Evolutionary conservation across 2,113 vertebrate genomes (phyloP).

Genomic region (Callaeas wilsoni): DNA sequence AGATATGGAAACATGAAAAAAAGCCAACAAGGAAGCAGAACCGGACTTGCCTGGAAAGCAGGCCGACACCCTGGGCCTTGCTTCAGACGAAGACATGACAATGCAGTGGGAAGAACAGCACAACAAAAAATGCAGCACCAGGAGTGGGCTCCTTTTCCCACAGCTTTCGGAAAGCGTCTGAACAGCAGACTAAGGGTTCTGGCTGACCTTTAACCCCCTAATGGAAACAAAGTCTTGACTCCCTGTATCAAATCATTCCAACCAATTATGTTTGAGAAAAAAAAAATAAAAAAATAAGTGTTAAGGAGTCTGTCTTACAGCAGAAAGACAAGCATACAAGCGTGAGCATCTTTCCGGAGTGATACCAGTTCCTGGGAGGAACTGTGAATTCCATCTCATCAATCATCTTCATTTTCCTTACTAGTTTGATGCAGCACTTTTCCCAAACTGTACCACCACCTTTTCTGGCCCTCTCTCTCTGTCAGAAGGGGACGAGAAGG

Average conservation of each 20-base stretch:
- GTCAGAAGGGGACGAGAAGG: too few relatives aligned
- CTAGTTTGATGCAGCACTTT: neutral
- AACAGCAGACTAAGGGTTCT: neutral
- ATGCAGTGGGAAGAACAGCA: neutral
- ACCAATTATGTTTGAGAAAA: rapidly evolving
- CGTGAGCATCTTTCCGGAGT: neutral
- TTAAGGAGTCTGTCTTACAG: neutral
- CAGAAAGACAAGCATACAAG: neutral
- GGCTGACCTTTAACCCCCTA: neutral
- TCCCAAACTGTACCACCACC: neutral
- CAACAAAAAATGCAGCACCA: neutral
- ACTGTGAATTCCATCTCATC: neutral
- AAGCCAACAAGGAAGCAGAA: neutral
- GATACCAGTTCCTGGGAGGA: neutral
- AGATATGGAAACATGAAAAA: neutral
- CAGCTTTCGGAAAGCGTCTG: neutral
- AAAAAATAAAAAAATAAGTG: too few relatives aligned
- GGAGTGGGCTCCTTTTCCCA: neutral
- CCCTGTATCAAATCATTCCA: neutral
- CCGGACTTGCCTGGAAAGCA: neutral
- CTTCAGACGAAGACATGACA: neutral
- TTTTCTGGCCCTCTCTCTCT: neutral
- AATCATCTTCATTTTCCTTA: neutral
- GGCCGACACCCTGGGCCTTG: neutral
- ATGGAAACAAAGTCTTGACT: neutral